These are phyloP conservation scores for Glyphotaelius pellucidus DNA, from an alignment of 2,888 invertebrate species.

Conservation along the genomic window DNA sequence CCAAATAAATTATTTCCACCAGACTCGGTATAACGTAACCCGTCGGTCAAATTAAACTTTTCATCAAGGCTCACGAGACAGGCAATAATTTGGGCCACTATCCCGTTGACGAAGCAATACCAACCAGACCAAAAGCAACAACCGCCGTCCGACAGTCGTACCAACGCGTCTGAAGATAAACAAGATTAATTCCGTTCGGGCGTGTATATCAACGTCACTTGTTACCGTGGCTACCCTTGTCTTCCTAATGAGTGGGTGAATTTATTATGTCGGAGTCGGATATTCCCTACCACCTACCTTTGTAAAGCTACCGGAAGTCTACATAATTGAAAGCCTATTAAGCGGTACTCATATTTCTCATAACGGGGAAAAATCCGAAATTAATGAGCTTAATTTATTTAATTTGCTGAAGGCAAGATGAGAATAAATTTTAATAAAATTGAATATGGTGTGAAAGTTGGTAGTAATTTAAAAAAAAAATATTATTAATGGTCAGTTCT, in stretches of 20 bases:
- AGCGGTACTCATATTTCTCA: neutral
- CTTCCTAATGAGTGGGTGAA: neutral
- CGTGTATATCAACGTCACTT: neutral
- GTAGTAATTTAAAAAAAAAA: too few relatives aligned
- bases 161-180: neutral
- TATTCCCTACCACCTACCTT: neutral
- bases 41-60: neutral
- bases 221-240: neutral
- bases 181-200: neutral
- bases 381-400: neutral
- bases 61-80: neutral
- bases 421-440: neutral
- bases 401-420: neutral
- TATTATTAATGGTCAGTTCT: too few relatives aligned
- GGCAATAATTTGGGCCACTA: neutral
- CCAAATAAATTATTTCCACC: neutral
- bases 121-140: neutral
- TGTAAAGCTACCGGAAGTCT: neutral
- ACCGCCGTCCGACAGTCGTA: neutral
- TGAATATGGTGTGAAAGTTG: too few relatives aligned
- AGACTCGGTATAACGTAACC: neutral
- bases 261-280: neutral
- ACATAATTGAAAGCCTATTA: neutral
- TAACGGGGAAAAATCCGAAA: neutral
- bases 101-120: neutral